phyloP scores from a whole-genome alignment of 2,888 invertebrate species.

The Lordiphosa andalusiaca region DNA sequence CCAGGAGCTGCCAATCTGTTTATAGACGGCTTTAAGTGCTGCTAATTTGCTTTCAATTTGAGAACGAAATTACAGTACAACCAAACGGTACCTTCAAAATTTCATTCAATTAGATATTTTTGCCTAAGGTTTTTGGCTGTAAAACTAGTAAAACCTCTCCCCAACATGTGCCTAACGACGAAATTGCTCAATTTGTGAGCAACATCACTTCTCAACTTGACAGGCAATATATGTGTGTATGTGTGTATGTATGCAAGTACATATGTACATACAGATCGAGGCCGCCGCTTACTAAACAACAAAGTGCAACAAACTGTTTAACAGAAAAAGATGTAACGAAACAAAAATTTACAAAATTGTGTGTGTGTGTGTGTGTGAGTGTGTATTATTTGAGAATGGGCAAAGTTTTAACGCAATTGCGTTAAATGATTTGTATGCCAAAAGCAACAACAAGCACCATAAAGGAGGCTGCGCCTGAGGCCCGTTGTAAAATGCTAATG shows the following conservation, averaged over 20 bases:
- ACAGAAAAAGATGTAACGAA: slow-evolving; percentile 19
- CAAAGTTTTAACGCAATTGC: slow-evolving; percentile 65
- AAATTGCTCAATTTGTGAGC: slow-evolving; percentile 12
- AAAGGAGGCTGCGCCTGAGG: slow-evolving; percentile 1
- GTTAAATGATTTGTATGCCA: slow-evolving; percentile 61
- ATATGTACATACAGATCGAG: slow-evolving; percentile 37
- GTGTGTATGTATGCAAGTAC: background rate
- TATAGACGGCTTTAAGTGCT: no score
- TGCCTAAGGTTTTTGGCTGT: no score
- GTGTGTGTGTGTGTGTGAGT: slow-evolving; percentile 28
- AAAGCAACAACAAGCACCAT: slow-evolving; percentile 16
- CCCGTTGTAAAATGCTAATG: slow-evolving; percentile 64
- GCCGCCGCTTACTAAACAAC: slow-evolving; percentile 28
- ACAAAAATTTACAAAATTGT: slow-evolving; percentile 21
- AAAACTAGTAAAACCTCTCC: no score
- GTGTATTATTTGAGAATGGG: slow-evolving; percentile 44
- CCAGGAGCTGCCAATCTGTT: no score
- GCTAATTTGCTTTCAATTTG: no score
- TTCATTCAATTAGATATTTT: no score
- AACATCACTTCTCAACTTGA: slow-evolving; percentile 3
- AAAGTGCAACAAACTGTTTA: slow-evolving; percentile 50
- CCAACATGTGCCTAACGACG: background rate
- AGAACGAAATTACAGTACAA: no score
- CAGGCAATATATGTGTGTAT: background rate
- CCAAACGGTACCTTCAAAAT: no score